A percentile compares a stretch with the other conserved stretches of the same genome.
phyloP scores from a whole-genome alignment of 2,113 vertebrate genomes.

The Nesogale talazaci region DNA sequence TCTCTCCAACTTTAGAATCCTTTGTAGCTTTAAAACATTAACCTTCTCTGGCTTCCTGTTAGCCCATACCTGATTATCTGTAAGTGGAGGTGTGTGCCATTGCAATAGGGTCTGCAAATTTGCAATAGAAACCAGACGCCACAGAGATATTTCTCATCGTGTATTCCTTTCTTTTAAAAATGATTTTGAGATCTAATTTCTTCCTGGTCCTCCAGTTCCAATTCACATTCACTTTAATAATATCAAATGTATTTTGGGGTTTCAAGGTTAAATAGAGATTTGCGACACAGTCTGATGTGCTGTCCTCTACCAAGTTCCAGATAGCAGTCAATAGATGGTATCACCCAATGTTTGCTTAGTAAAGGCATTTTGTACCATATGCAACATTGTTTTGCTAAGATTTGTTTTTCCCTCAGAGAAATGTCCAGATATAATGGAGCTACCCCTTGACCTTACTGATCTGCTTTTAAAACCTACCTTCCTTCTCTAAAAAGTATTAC shows the following conservation, averaged over 20 bases:
- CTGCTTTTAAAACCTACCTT: not conserved
- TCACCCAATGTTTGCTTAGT: not conserved
- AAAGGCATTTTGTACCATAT: not conserved
- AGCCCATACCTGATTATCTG: constrained; percentile 23
- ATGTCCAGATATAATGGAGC: not conserved
- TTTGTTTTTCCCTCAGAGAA: not conserved
- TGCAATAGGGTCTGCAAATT: not conserved
- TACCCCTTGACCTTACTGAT: not conserved
- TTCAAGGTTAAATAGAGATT: constrained; percentile 48
- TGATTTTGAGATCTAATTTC: not conserved
- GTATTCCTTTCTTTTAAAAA: not conserved
- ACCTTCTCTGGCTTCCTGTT: constrained; percentile 2
- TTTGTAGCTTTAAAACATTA: constrained; percentile 55
- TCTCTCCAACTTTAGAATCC: constrained; percentile 57
- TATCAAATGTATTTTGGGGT: constrained; percentile 9
- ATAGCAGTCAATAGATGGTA: not conserved
- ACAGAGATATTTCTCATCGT: constrained; percentile 18
- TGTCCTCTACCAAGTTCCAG: not conserved
- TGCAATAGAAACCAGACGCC: constrained; percentile 42
- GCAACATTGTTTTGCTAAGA: constrained; percentile 28
- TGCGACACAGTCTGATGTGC: not conserved
- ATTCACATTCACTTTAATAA: constrained; percentile 11
- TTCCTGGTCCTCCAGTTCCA: not conserved
- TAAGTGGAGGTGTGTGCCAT: not conserved
- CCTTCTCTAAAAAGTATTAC: not conserved